Evolutionary conservation across 2,888 invertebrate species (phyloP), one percentile per base, ranked within the genome.

Genomic region (Xylota sylvarum): DNA sequence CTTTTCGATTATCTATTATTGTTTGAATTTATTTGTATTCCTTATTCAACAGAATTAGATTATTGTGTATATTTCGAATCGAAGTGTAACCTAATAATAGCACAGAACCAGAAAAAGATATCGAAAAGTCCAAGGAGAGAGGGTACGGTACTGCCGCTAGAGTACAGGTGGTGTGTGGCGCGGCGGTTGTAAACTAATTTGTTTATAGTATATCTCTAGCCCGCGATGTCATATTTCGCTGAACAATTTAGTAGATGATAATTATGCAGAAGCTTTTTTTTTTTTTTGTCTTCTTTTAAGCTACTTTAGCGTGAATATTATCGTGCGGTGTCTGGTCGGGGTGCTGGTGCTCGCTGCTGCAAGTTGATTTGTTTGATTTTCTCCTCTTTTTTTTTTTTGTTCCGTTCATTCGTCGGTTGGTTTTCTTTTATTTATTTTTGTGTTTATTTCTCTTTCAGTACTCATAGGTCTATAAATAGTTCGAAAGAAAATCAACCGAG

Each of bases 401-500:
- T 12, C 27, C 23, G 12, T 35, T 35, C 12, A 6, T 30, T 62
- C 27, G 43, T 46, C 9, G 48, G 17, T 37, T 19, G 35, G 50
- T 40, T 46, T 52, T 52, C 55, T 55, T 69, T 55, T 55, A 69
- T 56, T 69, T 62, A 52, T 73, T 50, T 73, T 62, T 60, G 58
- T 60, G 48, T 70, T 78, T 77, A 67, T 67, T 58, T 60, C 67
- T 77, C 77, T 60, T 60, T 50, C 23, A 50, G 77, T 50, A 40
- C 67, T 69, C 60, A 55, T 52, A 12, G 62, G 78, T 69, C 78
- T 78, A 78, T 70, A 70, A 78, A 78, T 78, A 78, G 78, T 70
- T 62, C 17, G 23, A 12, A 48, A 60, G 50, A 69, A 76, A 46
- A 55, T 46, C 55, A 55, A 23, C 37, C 35, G 30, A 27, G 64